These are phyloP conservation scores for Protaetia brevitarsis DNA, from an alignment of 1,140 invertebrate species.

Conservation along the genomic window DNA sequence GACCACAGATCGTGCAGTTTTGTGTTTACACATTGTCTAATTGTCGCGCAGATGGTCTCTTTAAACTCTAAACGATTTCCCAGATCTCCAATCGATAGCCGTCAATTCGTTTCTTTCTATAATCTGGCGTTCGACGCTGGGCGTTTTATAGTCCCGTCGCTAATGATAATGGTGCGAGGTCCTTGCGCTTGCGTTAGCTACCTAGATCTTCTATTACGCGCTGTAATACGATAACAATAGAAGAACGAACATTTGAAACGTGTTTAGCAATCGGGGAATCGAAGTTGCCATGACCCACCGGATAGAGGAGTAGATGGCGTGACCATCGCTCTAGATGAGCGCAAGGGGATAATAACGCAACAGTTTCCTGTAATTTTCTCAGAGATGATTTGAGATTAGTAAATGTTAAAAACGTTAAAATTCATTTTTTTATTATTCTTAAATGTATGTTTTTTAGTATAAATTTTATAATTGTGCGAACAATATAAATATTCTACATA, in stretches of 20 bases:
- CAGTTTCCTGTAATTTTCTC: constrained; percentile 14
- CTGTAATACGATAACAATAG: neutral
- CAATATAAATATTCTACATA: too few species aligned
- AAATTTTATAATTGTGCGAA: too few species aligned
- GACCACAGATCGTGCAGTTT: neutral
- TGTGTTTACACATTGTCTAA: neutral
- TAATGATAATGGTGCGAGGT: too few species aligned
- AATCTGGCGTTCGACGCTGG: too few species aligned
- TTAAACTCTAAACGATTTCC: constrained; percentile 8
- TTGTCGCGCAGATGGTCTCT: neutral
- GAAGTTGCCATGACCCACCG: neutral
- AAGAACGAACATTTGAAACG: neutral
- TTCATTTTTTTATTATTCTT: too few species aligned
- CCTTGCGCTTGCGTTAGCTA: too few species aligned
- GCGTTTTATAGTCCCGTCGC: too few species aligned
- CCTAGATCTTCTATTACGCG: constrained; percentile 8
- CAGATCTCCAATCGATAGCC: too few species aligned
- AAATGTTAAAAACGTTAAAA: too few species aligned
- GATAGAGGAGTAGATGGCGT: neutral
- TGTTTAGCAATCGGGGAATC: neutral
- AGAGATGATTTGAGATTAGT: too few species aligned
- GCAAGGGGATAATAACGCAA: neutral
- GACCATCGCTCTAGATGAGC: neutral
- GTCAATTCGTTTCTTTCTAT: too few species aligned
- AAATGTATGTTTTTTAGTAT: too few species aligned